Evolutionary conservation across 2,888 invertebrate species (phyloP).

Genomic region (Lithophane socia): DNA sequence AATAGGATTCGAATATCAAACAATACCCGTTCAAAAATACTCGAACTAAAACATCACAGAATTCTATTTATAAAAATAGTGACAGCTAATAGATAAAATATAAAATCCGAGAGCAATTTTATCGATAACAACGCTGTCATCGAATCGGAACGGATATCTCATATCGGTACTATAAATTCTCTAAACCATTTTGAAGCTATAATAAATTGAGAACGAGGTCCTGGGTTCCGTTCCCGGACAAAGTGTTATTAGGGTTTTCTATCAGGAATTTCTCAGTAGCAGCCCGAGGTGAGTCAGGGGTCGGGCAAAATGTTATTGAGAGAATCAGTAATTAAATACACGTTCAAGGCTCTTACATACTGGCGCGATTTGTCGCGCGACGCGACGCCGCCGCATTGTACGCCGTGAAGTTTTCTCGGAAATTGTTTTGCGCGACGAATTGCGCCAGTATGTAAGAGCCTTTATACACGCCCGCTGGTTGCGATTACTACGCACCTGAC

Average conservation of each 20-base stretch:
- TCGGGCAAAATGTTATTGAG: no score
- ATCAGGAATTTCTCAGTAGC: not conserved
- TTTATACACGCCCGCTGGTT: no score
- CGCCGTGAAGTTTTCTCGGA: no score
- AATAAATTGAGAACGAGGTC: constrained; percentile 33
- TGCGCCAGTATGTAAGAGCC: no score
- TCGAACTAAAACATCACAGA: not conserved
- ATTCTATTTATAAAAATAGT: constrained; percentile 9
- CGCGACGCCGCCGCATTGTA: no score
- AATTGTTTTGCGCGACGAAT: no score
- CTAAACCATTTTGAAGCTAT: constrained; percentile 47
- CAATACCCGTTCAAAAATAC: not conserved
- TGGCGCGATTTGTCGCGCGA: no score
- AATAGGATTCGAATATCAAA: not conserved
- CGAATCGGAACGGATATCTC: constrained; percentile 48
- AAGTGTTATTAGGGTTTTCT: not conserved
- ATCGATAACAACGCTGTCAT: constrained; percentile 51
- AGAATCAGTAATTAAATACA: no score
- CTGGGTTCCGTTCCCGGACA: not conserved
- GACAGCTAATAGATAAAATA: constrained; percentile 35
- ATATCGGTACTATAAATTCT: constrained; percentile 58
- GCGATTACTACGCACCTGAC: no score
- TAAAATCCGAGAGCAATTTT: constrained; percentile 37
- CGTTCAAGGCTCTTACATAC: no score
- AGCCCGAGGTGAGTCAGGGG: no score